Evolutionary conservation across 2,888 invertebrate genomes (phyloP), one percentile per base, ranked within the genome.

Genomic region (Odontothrips loti): DNA sequence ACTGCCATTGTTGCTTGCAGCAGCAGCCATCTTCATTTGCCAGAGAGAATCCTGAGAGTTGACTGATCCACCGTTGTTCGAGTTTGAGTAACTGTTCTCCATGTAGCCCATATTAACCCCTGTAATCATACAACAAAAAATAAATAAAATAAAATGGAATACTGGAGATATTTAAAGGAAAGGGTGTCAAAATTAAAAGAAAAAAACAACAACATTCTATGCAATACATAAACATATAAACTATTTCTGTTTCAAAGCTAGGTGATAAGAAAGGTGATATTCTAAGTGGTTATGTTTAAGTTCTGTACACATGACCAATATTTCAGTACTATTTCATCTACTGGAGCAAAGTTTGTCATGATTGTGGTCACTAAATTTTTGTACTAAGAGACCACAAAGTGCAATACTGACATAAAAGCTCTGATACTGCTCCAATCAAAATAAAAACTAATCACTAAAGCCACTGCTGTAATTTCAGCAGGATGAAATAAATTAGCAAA

Each of bases 31-130:
- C 88, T 96, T 96, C 91, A 96, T 94, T 88, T 96, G 96, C 96
- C 97, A 96, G 85, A 97, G 89, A 68, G 96, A 96, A 87, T 96
- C 96, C 88, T 96, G 96, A 8, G 96, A 96, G 89, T 97, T 96
- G 82, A 96, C 96, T 85, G 96, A 96, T 84, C 96, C 96, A n/a
- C 96, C 96, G 87, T 96, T 96, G 89, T 96, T 96, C 82, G 96
- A 96, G 87, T 96, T 96, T 82, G 96, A 95, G 88, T 96, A 96
- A 87, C 95, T 95, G 88, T 95, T 95, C 87, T 96, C 96, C 89
- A 95, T 92, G 89, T 96, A 96, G 83, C 93, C 95, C 93, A 95
- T 94, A 88, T 95, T 95, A 83, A 93, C 93, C 92, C 95, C 95
- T 94, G 88, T 17, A 87, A 86, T 83, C 83, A 47, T 20, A 82